These are phyloP conservation scores for Smittia aterrima DNA, from an alignment of 2,888 invertebrate genomes.

Conservation along the genomic window DNA sequence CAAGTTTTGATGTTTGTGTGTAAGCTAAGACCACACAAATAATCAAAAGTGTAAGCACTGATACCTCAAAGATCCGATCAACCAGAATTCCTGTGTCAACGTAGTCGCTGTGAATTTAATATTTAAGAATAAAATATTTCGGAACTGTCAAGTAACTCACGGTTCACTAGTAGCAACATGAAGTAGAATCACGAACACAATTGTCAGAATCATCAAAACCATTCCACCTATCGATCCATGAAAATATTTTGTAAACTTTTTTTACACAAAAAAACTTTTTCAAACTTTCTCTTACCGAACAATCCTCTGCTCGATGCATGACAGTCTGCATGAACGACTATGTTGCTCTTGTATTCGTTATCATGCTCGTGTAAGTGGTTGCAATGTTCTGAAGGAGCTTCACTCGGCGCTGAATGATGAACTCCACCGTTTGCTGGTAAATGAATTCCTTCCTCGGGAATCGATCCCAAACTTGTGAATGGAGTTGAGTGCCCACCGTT, in stretches of 20 bases:
- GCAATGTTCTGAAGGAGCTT: constrained; percentile 37
- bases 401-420: background rate
- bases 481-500: background rate
- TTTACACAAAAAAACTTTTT: constrained; percentile 56
- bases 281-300: constrained; percentile 58
- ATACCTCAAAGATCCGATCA: constrained; percentile 57
- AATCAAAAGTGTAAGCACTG: constrained; percentile 60
- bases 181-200: constrained; percentile 62
- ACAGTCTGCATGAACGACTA: constrained; percentile 70
- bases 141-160: constrained; percentile 48
- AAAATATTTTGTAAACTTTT: constrained; percentile 53
- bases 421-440: background rate
- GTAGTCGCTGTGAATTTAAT: constrained; percentile 54
- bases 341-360: constrained; percentile 58
- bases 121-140: constrained; percentile 17
- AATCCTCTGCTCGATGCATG: constrained; percentile 74
- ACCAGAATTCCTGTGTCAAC: constrained; percentile 56
- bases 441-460: constrained; percentile 5
- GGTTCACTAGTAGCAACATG: constrained; percentile 59
- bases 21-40: constrained; percentile 61
- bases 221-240: constrained; percentile 49
- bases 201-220: constrained; percentile 57
- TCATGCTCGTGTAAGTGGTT: constrained; percentile 53
- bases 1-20: constrained; percentile 63
- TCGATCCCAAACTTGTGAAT: constrained; percentile 5